These are phyloP conservation scores for Xylocopa sonorina DNA, from an alignment of 1,140 invertebrate species.

Conservation along the genomic window DNA sequence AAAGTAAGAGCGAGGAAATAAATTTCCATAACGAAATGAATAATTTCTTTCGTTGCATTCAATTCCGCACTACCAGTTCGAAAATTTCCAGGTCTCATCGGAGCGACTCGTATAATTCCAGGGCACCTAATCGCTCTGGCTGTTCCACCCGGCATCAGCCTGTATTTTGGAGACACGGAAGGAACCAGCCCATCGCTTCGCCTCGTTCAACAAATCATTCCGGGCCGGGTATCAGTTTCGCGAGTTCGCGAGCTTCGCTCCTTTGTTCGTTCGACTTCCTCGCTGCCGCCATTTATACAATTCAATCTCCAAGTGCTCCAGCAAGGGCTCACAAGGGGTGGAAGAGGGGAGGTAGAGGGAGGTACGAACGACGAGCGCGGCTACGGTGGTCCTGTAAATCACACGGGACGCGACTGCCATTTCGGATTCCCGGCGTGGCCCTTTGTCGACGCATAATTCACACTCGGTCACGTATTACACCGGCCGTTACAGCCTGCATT, in stretches of 20 bases:
- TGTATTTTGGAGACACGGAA: background rate
- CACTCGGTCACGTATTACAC: slow-evolving; percentile 62
- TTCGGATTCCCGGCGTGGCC: slow-evolving; percentile 60
- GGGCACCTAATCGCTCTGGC: background rate
- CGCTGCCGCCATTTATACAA: slow-evolving; percentile 40
- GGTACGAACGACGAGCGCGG: too few relatives aligned
- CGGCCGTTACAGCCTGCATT: slow-evolving; percentile 58
- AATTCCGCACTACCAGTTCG: background rate
- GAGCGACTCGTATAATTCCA: background rate
- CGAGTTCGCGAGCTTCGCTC: slow-evolving; percentile 28
- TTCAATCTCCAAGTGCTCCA: slow-evolving; percentile 54
- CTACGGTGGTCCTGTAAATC: slow-evolving; percentile 44
- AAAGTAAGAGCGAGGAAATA: too few relatives aligned
- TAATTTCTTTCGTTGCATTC: background rate
- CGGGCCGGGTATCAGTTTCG: slow-evolving; percentile 1
- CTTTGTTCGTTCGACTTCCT: slow-evolving; percentile 31
- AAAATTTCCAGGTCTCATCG: background rate
- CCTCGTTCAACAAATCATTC: slow-evolving; percentile 19
- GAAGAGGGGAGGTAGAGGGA: background rate
- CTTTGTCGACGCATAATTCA: slow-evolving; percentile 63
- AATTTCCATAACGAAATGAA: too few relatives aligned
- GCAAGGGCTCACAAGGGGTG: background rate
- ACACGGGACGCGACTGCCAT: slow-evolving; percentile 50
- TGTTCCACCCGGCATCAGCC: background rate
- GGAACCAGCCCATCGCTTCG: background rate